Evolutionary conservation across 2,113 vertebrate species (phyloP), one percentile per base, ranked within the genome.

Genomic region (Turnix velox): DNA sequence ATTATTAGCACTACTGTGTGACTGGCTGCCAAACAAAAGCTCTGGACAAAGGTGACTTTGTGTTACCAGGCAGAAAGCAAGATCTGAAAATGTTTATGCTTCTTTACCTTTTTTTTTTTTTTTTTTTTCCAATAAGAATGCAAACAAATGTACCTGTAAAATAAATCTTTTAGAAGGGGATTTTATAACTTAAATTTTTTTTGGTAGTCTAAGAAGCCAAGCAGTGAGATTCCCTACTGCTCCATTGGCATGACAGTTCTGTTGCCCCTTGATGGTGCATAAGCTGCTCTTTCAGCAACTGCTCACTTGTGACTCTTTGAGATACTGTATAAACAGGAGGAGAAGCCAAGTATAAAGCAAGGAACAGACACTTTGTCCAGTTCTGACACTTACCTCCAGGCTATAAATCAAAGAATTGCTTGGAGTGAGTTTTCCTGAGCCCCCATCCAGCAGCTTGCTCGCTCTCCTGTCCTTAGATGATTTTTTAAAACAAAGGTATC

Each of bases 1-100:
- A 99, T 92, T 96, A 97, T 65, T 98, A 93, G 93, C 79, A 31
- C 87, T 66, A 55, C 93, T 92, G 48, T 92, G 79, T 86, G 84
- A 49, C 67, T 69, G 42, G 55, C 77, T 76, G 95, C 92, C 86
- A 95, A 91, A 92, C 65, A 75, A 58, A 62, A 65, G 69, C 39
- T 51, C 61, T 93, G 75, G 86, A 66, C 76, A 77, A 84, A 54
- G 82, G 85, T 89, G 77, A 55, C 20, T 35, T 77, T 78, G 51
- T 74, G 55, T 85, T 93, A 66, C 4, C 81, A 46, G 88, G 83
- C 91, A 88, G 92, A 95, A 84, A 17, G 73, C 90, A 91, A 96
- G 58, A 92, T 73, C 88, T 96, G 83, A 74, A 94, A 67, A 72
- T 46, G 66, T 93, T 96, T 96, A 96, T 75, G 82, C 89, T 88